Conservation (phyloP, 2,797 vertebrate species). For the Coluber constrictor region DNA sequence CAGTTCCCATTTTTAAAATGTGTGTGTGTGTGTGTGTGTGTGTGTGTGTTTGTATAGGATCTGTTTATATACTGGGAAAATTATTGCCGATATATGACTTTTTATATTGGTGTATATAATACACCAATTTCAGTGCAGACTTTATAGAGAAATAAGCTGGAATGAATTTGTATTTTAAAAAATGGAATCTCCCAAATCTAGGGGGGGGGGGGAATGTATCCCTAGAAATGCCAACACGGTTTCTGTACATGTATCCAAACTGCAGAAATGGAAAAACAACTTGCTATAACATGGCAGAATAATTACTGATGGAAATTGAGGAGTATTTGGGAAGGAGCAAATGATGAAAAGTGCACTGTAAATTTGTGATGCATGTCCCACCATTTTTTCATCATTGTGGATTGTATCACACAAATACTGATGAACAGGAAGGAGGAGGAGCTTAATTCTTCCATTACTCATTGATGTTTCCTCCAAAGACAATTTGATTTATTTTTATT, state of each 20-base stretch:
- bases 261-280: not conserved
- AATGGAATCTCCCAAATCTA: not conserved
- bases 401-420: not conserved
- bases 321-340: not conserved
- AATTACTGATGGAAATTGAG: not conserved
- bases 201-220: not conserved
- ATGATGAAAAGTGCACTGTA: not conserved
- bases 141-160: not conserved
- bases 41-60: not conserved
- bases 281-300: not conserved
- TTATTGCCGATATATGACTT: not conserved
- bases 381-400: not conserved
- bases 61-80: not conserved
- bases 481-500: not conserved
- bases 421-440: not conserved
- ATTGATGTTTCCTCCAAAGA: not conserved
- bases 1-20: no score
- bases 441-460: not conserved
- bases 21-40: no score
- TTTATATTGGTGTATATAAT: not conserved
- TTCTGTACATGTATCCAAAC: not conserved
- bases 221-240: constrained; percentile 30
- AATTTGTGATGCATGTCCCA: not conserved
- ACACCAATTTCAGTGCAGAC: not conserved
- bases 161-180: not conserved